Conservation (phyloP, 2,888 invertebrate species). For the Drosophila demipolita region DNA sequence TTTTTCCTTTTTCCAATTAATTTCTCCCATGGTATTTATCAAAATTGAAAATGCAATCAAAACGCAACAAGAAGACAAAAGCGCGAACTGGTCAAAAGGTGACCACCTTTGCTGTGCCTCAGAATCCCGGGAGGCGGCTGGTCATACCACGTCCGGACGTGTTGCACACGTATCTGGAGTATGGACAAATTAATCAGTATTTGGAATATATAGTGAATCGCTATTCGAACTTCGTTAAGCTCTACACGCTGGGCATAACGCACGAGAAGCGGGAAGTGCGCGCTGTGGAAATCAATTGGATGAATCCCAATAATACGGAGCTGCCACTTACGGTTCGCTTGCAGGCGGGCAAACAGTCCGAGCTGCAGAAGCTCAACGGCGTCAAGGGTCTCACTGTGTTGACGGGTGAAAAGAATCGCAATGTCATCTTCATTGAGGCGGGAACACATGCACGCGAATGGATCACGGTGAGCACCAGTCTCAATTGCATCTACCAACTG, state of each 20-base stretch:
- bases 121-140: slow-evolving; percentile 43
- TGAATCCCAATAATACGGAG: slow-evolving; percentile 65
- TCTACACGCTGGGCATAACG: slow-evolving; percentile 80
- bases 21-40: neutral
- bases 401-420: slow-evolving; percentile 57
- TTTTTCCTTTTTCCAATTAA: neutral
- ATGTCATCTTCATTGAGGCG: slow-evolving; percentile 84
- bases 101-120: neutral
- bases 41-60: slow-evolving; percentile 41
- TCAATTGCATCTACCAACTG: slow-evolving; percentile 87
- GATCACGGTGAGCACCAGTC: slow-evolving; percentile 88
- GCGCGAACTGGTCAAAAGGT: slow-evolving; percentile 20
- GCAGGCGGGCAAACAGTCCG: slow-evolving; percentile 35
- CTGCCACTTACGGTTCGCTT: slow-evolving; percentile 45
- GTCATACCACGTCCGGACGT: slow-evolving; percentile 79
- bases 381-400: slow-evolving; percentile 27
- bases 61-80: slow-evolving; percentile 57
- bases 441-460: slow-evolving; percentile 89
- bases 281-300: slow-evolving; percentile 83
- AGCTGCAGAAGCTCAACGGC: neutral
- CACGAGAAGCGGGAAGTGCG: slow-evolving; percentile 81
- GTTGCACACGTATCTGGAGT: slow-evolving; percentile 77
- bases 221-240: slow-evolving; percentile 75
- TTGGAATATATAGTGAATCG: slow-evolving; percentile 79
- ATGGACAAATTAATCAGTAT: slow-evolving; percentile 82